Evolutionary conservation across 2,113 vertebrate species (phyloP).

Genomic region (Sprattus sprattus): DNA sequence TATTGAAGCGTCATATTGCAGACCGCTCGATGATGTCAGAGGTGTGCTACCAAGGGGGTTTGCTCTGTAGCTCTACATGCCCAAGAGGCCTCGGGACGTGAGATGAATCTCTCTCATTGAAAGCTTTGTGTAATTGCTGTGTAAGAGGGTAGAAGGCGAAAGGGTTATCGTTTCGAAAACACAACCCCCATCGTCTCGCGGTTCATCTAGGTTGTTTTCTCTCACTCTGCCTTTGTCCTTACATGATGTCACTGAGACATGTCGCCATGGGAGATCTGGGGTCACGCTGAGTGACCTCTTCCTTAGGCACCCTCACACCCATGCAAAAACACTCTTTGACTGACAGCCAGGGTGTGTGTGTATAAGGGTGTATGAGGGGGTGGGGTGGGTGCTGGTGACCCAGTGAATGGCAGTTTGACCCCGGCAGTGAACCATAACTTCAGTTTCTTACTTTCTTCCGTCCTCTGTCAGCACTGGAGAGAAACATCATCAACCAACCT

Average conservation of each 20-base stretch:
- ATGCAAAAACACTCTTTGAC: not conserved
- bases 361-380: not conserved
- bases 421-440: not conserved
- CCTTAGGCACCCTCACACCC: not conserved
- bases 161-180: not conserved
- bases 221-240: not conserved
- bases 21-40: not conserved
- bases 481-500: conserved; percentile 12
- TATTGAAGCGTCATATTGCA: not conserved
- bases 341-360: conserved; percentile 6
- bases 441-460: not conserved
- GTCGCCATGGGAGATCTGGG: conserved; percentile 1
- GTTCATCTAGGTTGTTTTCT: not conserved
- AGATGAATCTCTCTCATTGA: not conserved
- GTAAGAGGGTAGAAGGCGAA: not conserved
- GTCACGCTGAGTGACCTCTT: not conserved
- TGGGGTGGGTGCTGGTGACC: not conserved
- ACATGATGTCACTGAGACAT: not conserved
- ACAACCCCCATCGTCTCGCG: not conserved
- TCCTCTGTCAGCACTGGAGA: not conserved
- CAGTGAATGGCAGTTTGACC: not conserved
- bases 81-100: not conserved
- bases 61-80: not conserved
- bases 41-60: not conserved
- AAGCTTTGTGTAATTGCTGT: not conserved